These are phyloP conservation scores for Macrotis lagotis DNA, from an alignment of 2,113 vertebrate species.

Conservation along the genomic window DNA sequence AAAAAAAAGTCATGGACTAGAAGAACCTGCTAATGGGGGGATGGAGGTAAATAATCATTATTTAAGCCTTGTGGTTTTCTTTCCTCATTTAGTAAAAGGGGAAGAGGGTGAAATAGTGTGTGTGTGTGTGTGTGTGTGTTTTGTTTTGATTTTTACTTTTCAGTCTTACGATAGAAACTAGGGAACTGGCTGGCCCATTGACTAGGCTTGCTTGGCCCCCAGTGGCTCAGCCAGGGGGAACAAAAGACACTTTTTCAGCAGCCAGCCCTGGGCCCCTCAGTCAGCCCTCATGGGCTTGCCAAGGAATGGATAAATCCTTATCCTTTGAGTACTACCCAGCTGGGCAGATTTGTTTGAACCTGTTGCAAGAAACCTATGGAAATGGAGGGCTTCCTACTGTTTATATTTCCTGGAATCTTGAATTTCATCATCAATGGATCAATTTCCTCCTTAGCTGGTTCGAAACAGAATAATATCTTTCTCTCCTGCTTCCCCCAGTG, in stretches of 20 bases:
- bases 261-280: not conserved
- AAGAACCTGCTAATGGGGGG: constrained; percentile 71
- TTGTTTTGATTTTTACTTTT: not conserved
- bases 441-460: not conserved
- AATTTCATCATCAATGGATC: not conserved
- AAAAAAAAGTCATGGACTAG: constrained; percentile 72
- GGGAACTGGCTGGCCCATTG: not conserved
- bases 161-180: not conserved
- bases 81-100: constrained; percentile 30
- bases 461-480: not conserved
- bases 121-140: no score
- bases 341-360: rapidly evolving
- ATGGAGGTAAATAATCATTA: constrained; percentile 71
- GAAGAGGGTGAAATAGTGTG: not conserved
- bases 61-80: constrained; percentile 42
- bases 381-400: constrained; percentile 41
- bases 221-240: not conserved
- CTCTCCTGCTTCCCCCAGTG: not conserved
- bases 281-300: not conserved
- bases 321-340: not conserved
- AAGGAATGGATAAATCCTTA: not conserved
- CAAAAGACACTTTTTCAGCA: not conserved
- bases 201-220: not conserved
- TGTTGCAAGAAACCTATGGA: not conserved
- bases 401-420: constrained; percentile 9